phyloP scores from a whole-genome alignment of 2,888 invertebrate genomes.

The Hypolimnas misippus region DNA sequence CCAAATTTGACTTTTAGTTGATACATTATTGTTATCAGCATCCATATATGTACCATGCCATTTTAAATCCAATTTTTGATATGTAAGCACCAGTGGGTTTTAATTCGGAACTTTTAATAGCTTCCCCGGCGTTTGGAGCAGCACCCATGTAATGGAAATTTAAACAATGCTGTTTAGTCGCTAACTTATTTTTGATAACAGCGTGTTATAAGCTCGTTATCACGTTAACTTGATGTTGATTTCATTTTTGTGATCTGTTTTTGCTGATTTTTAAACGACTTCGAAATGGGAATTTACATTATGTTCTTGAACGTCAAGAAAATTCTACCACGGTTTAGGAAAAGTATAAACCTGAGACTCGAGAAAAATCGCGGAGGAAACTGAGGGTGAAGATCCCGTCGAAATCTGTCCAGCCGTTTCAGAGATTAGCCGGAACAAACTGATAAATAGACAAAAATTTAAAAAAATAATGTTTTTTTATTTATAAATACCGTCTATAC shows the following conservation, averaged over 20 bases:
- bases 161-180: not conserved
- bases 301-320: no score
- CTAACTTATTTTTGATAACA: slow-evolving; percentile 6
- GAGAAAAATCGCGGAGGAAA: no score
- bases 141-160: slow-evolving; percentile 25
- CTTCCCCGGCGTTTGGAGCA: slow-evolving; percentile 11
- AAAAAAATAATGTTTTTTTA: no score
- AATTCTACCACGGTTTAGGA: no score
- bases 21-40: no score
- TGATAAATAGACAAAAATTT: no score
- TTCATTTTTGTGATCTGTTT: not conserved
- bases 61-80: not conserved
- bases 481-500: no score
- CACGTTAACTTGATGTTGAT: not conserved
- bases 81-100: not conserved
- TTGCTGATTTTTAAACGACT: not conserved
- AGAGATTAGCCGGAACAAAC: no score
- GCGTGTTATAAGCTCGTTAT: not conserved
- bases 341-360: no score
- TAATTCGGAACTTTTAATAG: slow-evolving; percentile 28
- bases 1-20: no score
- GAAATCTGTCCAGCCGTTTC: no score
- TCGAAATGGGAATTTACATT: not conserved
- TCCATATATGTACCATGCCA: not conserved
- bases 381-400: no score